Percentiles rank a stretch among this genome's conserved stretches.
phyloP scores from a whole-genome alignment of 2,797 vertebrate species.

The Squalus acanthias region DNA sequence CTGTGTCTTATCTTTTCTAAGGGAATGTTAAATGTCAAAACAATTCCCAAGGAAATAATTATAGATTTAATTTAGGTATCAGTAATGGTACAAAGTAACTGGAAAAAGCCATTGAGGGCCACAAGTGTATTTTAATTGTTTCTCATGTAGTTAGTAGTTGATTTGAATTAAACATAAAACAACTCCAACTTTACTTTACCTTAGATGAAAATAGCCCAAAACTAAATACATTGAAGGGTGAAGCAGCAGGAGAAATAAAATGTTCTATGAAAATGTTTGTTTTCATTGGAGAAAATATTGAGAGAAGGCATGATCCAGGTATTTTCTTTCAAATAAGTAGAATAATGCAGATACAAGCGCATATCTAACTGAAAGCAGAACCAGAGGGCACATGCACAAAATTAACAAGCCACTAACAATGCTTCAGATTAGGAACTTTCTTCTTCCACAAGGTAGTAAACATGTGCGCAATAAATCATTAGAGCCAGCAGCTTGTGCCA shows the following conservation, averaged over 20 bases:
- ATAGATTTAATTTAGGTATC: background rate
- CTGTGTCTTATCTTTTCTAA: background rate
- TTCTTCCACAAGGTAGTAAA: background rate
- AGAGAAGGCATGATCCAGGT: background rate
- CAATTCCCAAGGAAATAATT: background rate
- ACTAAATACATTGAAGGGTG: background rate
- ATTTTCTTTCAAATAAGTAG: background rate
- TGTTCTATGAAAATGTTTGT: background rate
- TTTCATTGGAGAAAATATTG: background rate
- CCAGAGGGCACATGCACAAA: background rate
- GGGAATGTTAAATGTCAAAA: background rate
- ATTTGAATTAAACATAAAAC: slow-evolving; percentile 18
- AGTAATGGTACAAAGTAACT: background rate
- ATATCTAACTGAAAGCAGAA: background rate
- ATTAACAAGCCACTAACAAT: background rate
- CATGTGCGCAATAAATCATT: background rate
- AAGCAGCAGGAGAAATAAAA: background rate
- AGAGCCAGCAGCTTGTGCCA: background rate
- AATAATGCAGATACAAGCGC: background rate
- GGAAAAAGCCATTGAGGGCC: background rate
- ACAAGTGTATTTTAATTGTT: background rate
- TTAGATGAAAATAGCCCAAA: background rate
- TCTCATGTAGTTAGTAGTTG: background rate
- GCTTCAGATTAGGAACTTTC: background rate
- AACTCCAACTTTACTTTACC: background rate